Base-by-base conservation (phyloP, 2,797 vertebrate species). In the Masticophis lateralis region DNA sequence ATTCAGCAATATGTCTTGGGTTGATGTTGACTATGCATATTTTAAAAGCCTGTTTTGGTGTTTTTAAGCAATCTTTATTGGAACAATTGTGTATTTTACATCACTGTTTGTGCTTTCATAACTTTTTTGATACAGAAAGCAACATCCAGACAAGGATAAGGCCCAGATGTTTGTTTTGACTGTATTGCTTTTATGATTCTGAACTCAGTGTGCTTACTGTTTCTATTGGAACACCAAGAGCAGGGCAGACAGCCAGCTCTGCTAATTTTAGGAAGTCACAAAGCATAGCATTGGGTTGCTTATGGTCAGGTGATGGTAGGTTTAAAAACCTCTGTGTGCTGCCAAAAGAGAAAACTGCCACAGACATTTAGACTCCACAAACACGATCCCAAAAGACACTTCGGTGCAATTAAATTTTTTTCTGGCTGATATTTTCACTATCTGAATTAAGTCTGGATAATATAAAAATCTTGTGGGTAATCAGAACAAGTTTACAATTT, bases 351-450 rank as follows among this genome's bases (percentile, higher is more conserved):
- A 86, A 47, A 79, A 32, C 93, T 66, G 90, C 51, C 53, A 89
- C 87, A 91, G 93, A 93, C 93, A 93, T 86, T 66, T 91, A 90
- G 94, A 74, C 69, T 90, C 89, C 87, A 86, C 89, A 90, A 92
- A 92, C 92, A 86, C 2, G 74, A 90, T 90, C 61, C 88, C 74
- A 10, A 90, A 94, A 92, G 88, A 87, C 90, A 87, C 51, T 51
- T 66, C 43, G 22, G 43, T 90, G 88, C 61, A 94, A 87, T 79
- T 86, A 86, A 90, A 90, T 56, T 87, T 90, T 92, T 92, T 88
- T 59, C 61, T 92, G 91, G 88, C 59, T 90, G 53, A 55, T 92
- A 87, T 66, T 90, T 61, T 91, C 57, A 91, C 90, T 89, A 89
- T 93, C 59, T 66, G 59, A 93, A 91, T 91, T 28, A 66, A 86